A percentile compares a stretch with the other conserved stretches of the same genome.
Conservation (phyloP, 2,888 invertebrate genomes). For the Frankliniella fusca region DNA sequence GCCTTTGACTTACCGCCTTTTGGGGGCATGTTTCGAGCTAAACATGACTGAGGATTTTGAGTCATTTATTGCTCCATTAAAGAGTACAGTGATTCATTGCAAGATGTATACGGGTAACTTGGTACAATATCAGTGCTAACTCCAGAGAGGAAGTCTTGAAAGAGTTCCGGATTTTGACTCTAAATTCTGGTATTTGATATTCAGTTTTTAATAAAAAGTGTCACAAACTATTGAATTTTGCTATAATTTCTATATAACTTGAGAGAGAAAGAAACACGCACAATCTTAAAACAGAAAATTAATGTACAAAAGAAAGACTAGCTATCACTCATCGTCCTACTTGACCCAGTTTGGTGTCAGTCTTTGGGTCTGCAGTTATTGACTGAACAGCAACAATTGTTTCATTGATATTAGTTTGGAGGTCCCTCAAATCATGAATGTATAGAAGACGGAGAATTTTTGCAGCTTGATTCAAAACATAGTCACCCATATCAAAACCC, state of each 20-base stretch:
- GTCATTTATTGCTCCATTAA: background rate
- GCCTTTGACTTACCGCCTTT: background rate
- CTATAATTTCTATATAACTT: background rate
- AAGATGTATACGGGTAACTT: background rate
- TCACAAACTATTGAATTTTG: background rate
- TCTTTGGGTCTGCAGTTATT: constrained; percentile 94
- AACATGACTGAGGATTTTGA: background rate
- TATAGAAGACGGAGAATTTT: constrained; percentile 75
- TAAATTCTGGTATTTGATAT: background rate
- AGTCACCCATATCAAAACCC: constrained; percentile 63
- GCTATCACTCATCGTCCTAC: constrained; percentile 63
- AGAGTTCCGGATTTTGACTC: background rate
- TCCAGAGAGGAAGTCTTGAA: background rate
- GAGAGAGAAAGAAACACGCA: background rate
- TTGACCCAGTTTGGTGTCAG: constrained; percentile 89
- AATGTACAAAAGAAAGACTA: background rate
- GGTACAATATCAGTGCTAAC: background rate
- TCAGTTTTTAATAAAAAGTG: background rate
- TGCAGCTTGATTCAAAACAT: constrained; percentile 63
- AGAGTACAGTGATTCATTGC: background rate
- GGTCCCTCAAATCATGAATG: constrained; percentile 74
- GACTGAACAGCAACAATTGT: constrained; percentile 87
- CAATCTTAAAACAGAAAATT: background rate
- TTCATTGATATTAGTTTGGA: constrained; percentile 93
- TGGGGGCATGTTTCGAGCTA: background rate